Evolutionary conservation across 1,140 invertebrate species (phyloP).

Genomic region (Drosophila littoralis): DNA sequence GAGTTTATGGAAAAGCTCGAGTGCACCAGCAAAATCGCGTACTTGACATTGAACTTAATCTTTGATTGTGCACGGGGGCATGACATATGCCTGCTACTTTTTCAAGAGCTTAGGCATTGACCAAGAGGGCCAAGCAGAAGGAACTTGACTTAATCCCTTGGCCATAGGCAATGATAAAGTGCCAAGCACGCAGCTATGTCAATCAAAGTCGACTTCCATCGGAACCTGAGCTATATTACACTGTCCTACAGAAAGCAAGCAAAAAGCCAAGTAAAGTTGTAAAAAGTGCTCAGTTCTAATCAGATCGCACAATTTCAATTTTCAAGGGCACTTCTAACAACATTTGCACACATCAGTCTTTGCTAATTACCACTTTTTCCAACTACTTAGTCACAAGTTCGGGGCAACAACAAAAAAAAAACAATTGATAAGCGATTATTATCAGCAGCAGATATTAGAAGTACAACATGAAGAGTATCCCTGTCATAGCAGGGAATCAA

Average conservation of each 20-base stretch:
- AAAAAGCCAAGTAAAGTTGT: no score
- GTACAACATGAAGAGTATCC: not conserved
- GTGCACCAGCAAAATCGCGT: not conserved
- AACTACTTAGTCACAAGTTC: constrained; percentile 11
- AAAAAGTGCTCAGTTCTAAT: no score
- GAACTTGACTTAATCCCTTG: constrained; percentile 20
- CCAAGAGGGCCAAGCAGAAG: not conserved
- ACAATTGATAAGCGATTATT: constrained; percentile 15
- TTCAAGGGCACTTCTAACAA: constrained; percentile 1
- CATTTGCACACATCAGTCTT: not conserved
- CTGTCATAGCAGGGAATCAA: not conserved
- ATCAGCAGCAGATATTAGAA: not conserved
- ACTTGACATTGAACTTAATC: constrained; percentile 14
- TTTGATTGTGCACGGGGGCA: not conserved
- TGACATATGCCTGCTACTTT: constrained; percentile 10
- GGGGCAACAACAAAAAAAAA: constrained; percentile 5
- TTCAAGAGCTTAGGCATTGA: constrained; percentile 5
- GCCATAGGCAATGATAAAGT: not conserved
- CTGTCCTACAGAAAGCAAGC: not conserved
- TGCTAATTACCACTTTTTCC: not conserved
- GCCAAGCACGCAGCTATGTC: not conserved
- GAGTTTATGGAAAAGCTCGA: not conserved
- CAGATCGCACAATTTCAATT: no score
- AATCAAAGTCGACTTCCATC: not conserved
- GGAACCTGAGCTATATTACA: not conserved